Evolutionary conservation across 2,113 vertebrate genomes (phyloP).

Genomic region (Calyptommatus sinebrachiatus): DNA sequence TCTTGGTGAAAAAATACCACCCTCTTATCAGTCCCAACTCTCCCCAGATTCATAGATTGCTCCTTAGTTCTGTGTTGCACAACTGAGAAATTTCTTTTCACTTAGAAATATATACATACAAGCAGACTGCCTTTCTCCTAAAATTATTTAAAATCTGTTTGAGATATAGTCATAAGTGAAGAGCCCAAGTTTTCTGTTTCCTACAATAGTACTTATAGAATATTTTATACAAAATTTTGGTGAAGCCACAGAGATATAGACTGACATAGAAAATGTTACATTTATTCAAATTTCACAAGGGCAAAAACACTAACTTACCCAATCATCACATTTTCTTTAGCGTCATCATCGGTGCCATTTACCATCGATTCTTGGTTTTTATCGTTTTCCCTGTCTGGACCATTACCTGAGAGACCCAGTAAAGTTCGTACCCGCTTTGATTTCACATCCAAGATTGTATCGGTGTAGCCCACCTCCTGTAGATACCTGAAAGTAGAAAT

Average conservation of each 20-base stretch:
- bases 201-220: not conserved
- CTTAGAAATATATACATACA: too few species aligned
- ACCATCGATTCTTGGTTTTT: slow-evolving; percentile 85
- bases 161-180: not conserved
- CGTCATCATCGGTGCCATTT: slow-evolving; percentile 86
- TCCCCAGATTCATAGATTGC: too few species aligned
- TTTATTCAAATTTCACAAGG: not conserved
- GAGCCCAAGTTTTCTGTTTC: not conserved
- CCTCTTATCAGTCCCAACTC: too few species aligned
- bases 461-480: slow-evolving; percentile 94
- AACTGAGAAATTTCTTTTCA: too few species aligned
- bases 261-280: not conserved
- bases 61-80: too few species aligned
- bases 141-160: not conserved
- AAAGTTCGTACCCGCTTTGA: slow-evolving; percentile 89
- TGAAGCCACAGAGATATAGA: not conserved
- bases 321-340: slow-evolving; percentile 83
- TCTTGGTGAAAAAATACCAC: too few species aligned
- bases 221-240: not conserved
- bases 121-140: not conserved
- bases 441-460: slow-evolving; percentile 94
- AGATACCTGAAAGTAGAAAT: slow-evolving; percentile 80
- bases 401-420: slow-evolving; percentile 86
- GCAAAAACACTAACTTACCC: slow-evolving; percentile 72
- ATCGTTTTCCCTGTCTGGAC: slow-evolving; percentile 79